A percentile compares a stretch with the other conserved stretches of the same genome.
These are phyloP conservation scores for Macrosiphum euphorbiae DNA, from an alignment of 2,888 invertebrate genomes.

Conservation along the genomic window DNA sequence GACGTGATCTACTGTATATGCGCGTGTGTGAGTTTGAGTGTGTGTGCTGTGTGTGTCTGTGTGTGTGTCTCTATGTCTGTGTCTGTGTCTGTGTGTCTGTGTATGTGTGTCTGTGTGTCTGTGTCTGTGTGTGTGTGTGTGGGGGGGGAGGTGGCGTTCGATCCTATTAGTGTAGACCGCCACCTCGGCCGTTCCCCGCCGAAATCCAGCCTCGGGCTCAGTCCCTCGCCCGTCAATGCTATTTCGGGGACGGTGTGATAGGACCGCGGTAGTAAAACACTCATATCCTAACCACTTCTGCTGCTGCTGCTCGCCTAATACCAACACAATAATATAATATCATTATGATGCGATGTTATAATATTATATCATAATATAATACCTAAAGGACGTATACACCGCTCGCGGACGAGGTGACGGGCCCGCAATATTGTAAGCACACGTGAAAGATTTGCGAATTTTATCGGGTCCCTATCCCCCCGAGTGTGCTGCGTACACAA, in stretches of 20 bases:
- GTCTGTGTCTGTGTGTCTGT: background rate
- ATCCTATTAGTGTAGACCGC: slow-evolving; percentile 42
- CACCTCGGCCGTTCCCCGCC: background rate
- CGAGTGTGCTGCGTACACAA: background rate
- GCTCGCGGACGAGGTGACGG: background rate
- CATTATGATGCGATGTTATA: background rate
- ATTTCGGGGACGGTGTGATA: background rate
- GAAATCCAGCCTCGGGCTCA: background rate
- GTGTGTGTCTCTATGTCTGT: too few species aligned
- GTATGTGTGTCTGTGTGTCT: too few species aligned
- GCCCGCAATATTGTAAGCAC: background rate
- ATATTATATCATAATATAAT: background rate
- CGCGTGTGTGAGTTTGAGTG: background rate
- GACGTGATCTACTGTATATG: slow-evolving; percentile 27
- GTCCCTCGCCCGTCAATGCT: background rate
- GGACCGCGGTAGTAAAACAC: background rate
- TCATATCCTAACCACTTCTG: background rate
- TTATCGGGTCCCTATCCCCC: slow-evolving; percentile 26
- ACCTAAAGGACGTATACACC: background rate
- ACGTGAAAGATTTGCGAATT: slow-evolving; percentile 49
- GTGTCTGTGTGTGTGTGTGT: background rate
- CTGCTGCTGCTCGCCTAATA: background rate
- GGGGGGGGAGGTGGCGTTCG: background rate
- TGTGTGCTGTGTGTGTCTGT: background rate
- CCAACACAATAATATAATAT: background rate